These are phyloP conservation scores for Nomada ferruginata DNA, from an alignment of 2,888 invertebrate species.

Conservation along the genomic window DNA sequence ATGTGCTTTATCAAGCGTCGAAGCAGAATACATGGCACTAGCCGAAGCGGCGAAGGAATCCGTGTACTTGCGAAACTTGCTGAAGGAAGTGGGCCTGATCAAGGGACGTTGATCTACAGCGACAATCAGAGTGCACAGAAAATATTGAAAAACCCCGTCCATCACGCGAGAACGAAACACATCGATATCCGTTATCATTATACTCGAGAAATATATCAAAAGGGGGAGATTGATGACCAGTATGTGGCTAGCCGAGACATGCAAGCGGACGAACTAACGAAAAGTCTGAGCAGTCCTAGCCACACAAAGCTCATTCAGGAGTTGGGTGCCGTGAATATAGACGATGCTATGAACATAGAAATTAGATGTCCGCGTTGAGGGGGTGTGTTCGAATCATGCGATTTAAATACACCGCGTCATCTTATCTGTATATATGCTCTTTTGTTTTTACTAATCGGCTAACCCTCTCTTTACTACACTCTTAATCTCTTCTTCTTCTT, in stretches of 20 bases:
- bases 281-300: neutral
- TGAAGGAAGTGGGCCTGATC: neutral
- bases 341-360: no score
- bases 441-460: no score
- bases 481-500: no score
- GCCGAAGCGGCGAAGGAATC: neutral
- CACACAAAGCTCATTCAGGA: neutral
- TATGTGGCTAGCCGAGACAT: neutral
- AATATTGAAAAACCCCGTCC: neutral
- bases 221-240: neutral
- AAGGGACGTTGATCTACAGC: neutral
- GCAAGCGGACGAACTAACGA: slow-evolving; percentile 6
- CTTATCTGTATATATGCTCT: no score
- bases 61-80: neutral
- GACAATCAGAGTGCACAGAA: slow-evolving; percentile 3
- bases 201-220: neutral
- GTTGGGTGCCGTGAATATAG: no score
- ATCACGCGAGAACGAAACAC: slow-evolving; percentile 13
- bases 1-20: neutral
- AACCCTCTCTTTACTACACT: no score
- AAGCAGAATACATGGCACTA: neutral
- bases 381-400: no score
- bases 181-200: slow-evolving; percentile 20
- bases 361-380: no score
- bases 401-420: no score